A percentile compares a stretch with the other conserved stretches of the same genome.
Conservation (phyloP, 2,113 vertebrate species). For the Crotalus horridus region DNA sequence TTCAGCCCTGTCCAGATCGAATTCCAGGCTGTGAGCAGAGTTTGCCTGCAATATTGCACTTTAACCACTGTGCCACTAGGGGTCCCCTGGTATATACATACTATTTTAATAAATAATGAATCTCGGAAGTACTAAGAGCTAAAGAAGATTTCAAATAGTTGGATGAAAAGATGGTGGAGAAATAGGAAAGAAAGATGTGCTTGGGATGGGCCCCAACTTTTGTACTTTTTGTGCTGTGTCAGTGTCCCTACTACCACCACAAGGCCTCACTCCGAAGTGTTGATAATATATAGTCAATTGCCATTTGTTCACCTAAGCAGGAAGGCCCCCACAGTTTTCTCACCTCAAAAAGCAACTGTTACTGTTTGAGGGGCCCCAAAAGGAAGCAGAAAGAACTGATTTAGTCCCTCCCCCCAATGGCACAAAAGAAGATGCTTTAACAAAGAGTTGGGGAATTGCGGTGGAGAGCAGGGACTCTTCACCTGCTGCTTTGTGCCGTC, state of each 20-base stretch:
- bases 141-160: neutral
- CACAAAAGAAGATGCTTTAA: neutral
- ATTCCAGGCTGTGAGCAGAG: neutral
- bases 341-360: neutral
- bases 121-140: neutral
- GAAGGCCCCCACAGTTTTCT: neutral
- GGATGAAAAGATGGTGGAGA: neutral
- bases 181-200: neutral
- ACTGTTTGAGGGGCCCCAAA: neutral
- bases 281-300: neutral
- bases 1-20: neutral
- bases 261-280: neutral
- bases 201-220: neutral
- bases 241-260: neutral
- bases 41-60: neutral
- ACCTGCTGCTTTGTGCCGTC: conserved; percentile 30
- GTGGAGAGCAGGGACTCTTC: neutral
- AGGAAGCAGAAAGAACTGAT: neutral
- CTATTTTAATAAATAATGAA: neutral
- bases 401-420: neutral
- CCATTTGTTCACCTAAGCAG: neutral
- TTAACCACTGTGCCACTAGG: neutral
- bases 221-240: neutral
- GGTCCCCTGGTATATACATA: neutral
- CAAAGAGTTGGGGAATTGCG: neutral